phyloP scores from a whole-genome alignment of 2,797 vertebrate species.

The Psittacula derbiana region DNA sequence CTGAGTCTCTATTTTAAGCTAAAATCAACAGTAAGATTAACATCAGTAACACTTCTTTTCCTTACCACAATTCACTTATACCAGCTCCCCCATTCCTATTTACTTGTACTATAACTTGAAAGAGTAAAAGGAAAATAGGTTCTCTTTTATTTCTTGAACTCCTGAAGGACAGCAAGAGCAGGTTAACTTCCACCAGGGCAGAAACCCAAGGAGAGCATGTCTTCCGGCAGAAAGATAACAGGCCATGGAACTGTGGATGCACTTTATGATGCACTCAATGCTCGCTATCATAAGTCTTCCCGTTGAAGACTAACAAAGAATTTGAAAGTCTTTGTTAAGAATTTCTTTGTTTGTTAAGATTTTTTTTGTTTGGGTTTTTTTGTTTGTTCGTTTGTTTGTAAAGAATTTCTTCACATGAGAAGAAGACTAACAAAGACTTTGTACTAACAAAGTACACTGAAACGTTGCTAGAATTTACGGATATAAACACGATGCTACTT shows the following conservation, averaged over 20 bases:
- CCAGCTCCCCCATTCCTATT: background rate
- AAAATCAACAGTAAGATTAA: background rate
- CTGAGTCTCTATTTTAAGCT: background rate
- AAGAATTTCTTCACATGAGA: too few relatives aligned
- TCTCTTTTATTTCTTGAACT: background rate
- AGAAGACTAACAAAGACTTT: too few relatives aligned
- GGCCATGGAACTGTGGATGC: background rate
- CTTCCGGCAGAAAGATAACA: background rate
- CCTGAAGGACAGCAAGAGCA: background rate
- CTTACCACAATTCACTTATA: background rate
- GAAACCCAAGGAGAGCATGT: background rate
- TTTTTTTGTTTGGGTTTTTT: too few relatives aligned
- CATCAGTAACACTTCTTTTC: background rate
- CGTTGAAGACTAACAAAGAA: too few relatives aligned
- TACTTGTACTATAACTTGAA: background rate
- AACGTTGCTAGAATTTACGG: background rate
- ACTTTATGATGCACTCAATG: background rate
- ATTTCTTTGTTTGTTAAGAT: too few relatives aligned
- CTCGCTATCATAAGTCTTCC: background rate
- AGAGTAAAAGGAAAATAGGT: background rate
- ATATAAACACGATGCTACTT: background rate
- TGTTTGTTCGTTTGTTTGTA: too few relatives aligned
- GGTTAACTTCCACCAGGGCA: background rate
- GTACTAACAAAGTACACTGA: background rate
- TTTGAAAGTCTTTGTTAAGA: too few relatives aligned